Evolutionary conservation across 2,797 vertebrate species (phyloP).

Genomic region (Limosa lapponica): DNA sequence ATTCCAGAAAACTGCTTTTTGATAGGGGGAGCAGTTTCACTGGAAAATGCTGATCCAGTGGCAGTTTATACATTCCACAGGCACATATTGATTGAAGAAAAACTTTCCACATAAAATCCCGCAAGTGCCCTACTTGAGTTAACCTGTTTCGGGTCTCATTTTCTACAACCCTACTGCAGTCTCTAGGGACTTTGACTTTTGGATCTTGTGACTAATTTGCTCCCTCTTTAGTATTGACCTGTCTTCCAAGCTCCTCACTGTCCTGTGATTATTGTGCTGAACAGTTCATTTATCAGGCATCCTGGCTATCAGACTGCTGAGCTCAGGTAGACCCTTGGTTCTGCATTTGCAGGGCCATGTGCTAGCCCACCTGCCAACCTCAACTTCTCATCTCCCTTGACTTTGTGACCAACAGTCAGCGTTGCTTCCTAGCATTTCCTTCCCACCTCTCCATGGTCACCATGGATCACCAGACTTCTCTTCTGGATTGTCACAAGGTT

Average conservation of each 20-base stretch:
- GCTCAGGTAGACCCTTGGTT: not conserved
- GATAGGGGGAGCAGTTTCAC: not conserved
- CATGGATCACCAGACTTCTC: not conserved
- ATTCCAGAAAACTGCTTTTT: not conserved
- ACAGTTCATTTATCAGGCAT: not conserved
- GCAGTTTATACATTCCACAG: not conserved
- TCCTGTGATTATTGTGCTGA: not conserved
- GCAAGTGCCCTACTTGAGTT: not conserved
- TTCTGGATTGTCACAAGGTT: fast-evolving
- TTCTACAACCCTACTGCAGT: not conserved
- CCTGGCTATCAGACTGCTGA: not conserved
- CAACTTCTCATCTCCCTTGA: not conserved
- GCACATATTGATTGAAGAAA: not conserved
- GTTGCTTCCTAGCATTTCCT: not conserved
- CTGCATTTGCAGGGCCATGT: not conserved
- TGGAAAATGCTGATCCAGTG: not conserved
- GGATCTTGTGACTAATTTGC: not conserved
- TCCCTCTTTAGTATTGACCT: not conserved
- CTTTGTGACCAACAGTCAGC: not conserved
- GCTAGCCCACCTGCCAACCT: not conserved
- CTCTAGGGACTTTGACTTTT: not conserved
- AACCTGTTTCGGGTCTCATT: not conserved
- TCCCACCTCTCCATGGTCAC: not conserved
- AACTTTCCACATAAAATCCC: not conserved
- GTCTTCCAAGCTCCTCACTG: not conserved